phyloP scores from a whole-genome alignment of 1,140 invertebrate species.

The Caerostris extrusa region DNA sequence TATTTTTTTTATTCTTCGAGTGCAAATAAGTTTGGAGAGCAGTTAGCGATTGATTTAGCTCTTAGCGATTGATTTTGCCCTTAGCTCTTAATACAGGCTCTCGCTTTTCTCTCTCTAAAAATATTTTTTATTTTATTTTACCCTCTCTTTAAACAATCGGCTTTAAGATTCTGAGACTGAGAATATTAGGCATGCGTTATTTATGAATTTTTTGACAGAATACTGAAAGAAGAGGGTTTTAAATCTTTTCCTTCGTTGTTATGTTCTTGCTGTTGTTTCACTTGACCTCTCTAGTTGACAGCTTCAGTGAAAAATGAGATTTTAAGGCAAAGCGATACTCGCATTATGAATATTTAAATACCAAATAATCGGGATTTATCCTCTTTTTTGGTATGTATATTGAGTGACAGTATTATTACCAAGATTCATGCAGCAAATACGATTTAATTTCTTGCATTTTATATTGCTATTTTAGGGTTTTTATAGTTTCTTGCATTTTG shows the following conservation, averaged over 20 bases:
- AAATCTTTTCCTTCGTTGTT: neutral
- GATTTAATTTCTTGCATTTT: neutral
- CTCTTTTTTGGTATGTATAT: neutral
- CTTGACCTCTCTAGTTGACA: slow-evolving; percentile 50
- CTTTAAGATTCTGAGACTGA: neutral
- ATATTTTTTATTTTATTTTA: neutral
- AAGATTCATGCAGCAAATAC: neutral
- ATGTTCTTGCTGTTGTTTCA: neutral
- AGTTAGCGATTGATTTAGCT: slow-evolving; percentile 51
- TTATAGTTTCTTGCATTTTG: too few relatives aligned
- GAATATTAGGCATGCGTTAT: slow-evolving; percentile 49
- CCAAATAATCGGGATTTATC: neutral
- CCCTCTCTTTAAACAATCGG: slow-evolving; percentile 37
- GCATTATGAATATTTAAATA: slow-evolving; percentile 30
- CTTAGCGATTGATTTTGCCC: slow-evolving; percentile 52
- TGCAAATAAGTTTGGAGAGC: slow-evolving; percentile 10
- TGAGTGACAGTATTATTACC: neutral
- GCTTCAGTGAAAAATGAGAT: slow-evolving; percentile 54
- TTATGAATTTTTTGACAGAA: slow-evolving; percentile 51
- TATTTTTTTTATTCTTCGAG: neutral
- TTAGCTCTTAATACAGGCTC: neutral
- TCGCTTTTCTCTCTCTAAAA: neutral
- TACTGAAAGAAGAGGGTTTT: slow-evolving; percentile 37
- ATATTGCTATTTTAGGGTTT: too few relatives aligned
- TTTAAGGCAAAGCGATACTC: slow-evolving; percentile 38